Evolutionary conservation across 2,797 vertebrate species (phyloP).

Genomic region (Rhinoraja longicauda): DNA sequence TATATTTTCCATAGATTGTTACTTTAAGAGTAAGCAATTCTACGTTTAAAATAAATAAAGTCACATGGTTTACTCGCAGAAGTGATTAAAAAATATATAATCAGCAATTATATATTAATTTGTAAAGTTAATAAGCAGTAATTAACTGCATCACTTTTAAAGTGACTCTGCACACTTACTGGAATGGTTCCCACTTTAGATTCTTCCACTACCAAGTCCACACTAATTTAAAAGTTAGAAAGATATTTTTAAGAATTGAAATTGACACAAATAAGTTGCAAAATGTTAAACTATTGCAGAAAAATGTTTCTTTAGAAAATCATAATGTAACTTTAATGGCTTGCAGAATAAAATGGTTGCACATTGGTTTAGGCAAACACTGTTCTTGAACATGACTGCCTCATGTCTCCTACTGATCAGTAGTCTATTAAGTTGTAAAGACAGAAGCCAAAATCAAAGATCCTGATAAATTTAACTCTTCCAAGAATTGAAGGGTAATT

Average conservation of each 20-base stretch:
- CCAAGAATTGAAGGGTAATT: background rate
- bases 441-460: background rate
- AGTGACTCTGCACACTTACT: background rate
- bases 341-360: too few species aligned
- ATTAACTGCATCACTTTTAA: background rate
- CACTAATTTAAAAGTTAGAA: constrained; percentile 3
- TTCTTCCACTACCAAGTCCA: background rate
- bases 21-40: background rate
- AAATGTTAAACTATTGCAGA: background rate
- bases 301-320: too few species aligned
- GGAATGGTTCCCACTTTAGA: constrained; percentile 1
- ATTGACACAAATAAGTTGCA: background rate
- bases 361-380: background rate
- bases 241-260: background rate
- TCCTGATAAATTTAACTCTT: background rate
- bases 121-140: background rate
- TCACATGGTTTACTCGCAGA: background rate
- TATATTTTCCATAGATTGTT: background rate
- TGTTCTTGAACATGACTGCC: background rate
- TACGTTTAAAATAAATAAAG: background rate
- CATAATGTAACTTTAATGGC: background rate
- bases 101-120: background rate
- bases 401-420: background rate
- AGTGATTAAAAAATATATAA: background rate
- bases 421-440: background rate